These are phyloP conservation scores for Daboia siamensis DNA, from an alignment of 2,113 vertebrate species.

Conservation along the genomic window DNA sequence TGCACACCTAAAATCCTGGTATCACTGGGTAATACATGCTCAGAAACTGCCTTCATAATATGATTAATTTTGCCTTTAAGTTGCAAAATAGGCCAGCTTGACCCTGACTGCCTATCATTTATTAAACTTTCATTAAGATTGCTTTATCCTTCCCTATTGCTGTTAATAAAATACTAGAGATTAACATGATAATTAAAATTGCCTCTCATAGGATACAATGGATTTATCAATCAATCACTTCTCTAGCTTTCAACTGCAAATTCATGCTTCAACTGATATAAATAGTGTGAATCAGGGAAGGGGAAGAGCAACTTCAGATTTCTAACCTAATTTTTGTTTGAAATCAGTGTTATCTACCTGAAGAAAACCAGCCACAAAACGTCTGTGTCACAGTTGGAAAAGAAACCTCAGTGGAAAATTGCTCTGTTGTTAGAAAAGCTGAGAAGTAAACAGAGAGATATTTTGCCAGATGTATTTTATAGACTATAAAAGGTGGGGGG, in stretches of 20 bases:
- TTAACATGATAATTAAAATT: conserved; percentile 29
- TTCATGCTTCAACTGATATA: conserved; percentile 2
- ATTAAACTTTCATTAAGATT: not conserved
- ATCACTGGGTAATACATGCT: not conserved
- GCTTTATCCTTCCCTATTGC: conserved; percentile 21
- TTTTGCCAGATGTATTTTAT: not conserved
- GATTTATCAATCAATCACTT: conserved; percentile 13
- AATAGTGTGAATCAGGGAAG: not conserved
- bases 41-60: not conserved
- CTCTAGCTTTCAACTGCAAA: conserved; percentile 23
- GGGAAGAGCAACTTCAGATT: not conserved
- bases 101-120: not conserved
- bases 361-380: conserved; percentile 5
- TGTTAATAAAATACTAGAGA: conserved; percentile 29
- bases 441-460: not conserved
- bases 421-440: not conserved
- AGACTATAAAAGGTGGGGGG: not conserved
- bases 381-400: not conserved
- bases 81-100: not conserved
- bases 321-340: conserved; percentile 12
- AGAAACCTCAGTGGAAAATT: conserved; percentile 7
- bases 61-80: not conserved
- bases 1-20: not conserved
- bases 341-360: conserved; percentile 7
- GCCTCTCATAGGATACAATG: not conserved